Evolutionary conservation across 2,797 vertebrate species (phyloP), one percentile per base, ranked within the genome.

Genomic region (Sebastes matsubarae): DNA sequence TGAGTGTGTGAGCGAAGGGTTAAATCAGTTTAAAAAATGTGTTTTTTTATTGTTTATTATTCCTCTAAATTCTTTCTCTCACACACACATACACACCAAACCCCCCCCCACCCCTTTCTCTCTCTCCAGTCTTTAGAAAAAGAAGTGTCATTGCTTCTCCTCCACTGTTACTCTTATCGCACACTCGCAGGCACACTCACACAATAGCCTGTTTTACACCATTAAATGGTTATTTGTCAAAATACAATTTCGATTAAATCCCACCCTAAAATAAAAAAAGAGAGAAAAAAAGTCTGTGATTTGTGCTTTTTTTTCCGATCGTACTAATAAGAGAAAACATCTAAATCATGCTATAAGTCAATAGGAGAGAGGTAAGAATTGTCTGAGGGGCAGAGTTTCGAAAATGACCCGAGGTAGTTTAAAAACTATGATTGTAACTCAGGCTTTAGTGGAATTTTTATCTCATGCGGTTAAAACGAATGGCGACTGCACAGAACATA

Each of bases 211-310:
- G 94, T 95, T 96, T 96, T 94, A 93, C 93, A 93, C 94, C 92
- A 95, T 95, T 96, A 95, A 96, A 96, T 95, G 92, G 92, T 93
- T 95, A 96, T 96, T 96, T 96, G 95, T 96, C 94, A 94, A 95
- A 96, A 96, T 94, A 95, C 93, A 94, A 96, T 96, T 96, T 96
- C 92, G 95, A 96, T 96, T 94, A 95, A 95, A 96, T 92, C 88
- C 90, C 71, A 67, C 69, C 79, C 72, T 79, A 80, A 92, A 93
- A 89, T 85, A 46, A 79, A 89, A 81, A 79, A 89, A 78, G 50
- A 10, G 5, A 9, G 3, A 6, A 12, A 50, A 61, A 29, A 60
- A 54, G 71, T 30, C 60, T 55, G 75, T 84, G 82, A 88, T 92
- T 92, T 90, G 68, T 89, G 80, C 80, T 90, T 90, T 93, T 82